Evolutionary conservation across 2,113 vertebrate genomes (phyloP).

Genomic region (Hippocampus abdominalis): DNA sequence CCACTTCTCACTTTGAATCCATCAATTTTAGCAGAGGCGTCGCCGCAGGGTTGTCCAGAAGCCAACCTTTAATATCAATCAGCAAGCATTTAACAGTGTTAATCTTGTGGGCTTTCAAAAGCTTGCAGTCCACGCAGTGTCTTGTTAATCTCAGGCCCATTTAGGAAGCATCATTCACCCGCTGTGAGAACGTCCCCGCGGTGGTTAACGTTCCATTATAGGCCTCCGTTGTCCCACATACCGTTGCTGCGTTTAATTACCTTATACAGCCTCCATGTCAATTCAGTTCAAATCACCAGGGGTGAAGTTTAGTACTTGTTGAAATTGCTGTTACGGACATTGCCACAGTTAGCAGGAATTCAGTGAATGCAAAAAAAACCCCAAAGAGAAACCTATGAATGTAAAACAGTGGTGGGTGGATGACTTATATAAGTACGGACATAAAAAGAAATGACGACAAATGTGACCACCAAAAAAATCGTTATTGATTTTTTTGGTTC

Average conservation of each 20-base stretch:
- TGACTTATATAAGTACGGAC: not conserved
- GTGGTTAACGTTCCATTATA: slow-evolving; percentile 52
- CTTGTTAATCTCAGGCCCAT: slow-evolving; percentile 53
- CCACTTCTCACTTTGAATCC: not conserved
- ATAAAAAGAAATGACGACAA: slow-evolving; percentile 6
- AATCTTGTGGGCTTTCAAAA: slow-evolving; percentile 51
- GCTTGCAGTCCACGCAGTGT: slow-evolving; percentile 35
- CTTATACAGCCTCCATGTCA: slow-evolving; percentile 55
- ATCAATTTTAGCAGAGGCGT: not conserved
- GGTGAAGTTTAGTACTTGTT: slow-evolving; percentile 3
- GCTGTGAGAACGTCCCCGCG: slow-evolving; percentile 42
- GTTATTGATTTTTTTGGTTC: not conserved
- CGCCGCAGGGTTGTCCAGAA: not conserved
- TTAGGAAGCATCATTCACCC: slow-evolving; percentile 51
- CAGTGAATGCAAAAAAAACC: too few species aligned
- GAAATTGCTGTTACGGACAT: not conserved
- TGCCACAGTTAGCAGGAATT: not conserved
- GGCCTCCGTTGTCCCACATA: slow-evolving; percentile 34
- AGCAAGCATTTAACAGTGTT: slow-evolving; percentile 28
- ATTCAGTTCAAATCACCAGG: slow-evolving; percentile 35
- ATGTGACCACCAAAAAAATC: not conserved
- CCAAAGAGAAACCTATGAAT: too few species aligned
- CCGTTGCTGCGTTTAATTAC: slow-evolving; percentile 56
- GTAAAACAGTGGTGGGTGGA: too few species aligned
- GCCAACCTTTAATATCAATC: slow-evolving; percentile 34